Evolutionary conservation across 2,113 vertebrate species (phyloP).

Genomic region (Dunckerocampus dactyliophorus): DNA sequence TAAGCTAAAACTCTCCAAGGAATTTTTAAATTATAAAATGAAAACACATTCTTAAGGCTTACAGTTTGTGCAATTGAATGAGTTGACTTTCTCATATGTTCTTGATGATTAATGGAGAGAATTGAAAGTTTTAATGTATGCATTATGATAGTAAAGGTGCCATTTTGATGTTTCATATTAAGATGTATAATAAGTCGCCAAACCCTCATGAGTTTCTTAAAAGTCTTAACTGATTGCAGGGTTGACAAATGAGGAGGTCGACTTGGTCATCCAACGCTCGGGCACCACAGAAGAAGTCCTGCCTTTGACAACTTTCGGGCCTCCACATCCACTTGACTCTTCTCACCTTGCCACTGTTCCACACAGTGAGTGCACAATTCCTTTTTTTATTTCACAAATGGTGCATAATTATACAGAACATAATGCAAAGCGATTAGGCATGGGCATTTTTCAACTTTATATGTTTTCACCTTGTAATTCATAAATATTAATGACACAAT

Average conservation of each 20-base stretch:
- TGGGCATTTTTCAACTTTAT: too few species aligned
- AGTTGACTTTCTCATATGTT: constrained; percentile 24
- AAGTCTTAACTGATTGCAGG: constrained; percentile 71
- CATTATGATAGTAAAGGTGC: constrained; percentile 37
- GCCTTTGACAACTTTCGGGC: constrained; percentile 59
- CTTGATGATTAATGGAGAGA: constrained; percentile 52
- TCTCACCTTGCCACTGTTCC: constrained; percentile 67
- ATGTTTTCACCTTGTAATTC: neutral
- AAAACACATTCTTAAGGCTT: constrained; percentile 51
- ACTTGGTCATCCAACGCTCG: constrained; percentile 90
- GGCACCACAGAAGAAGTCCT: constrained; percentile 79
- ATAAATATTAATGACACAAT: neutral
- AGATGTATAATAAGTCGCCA: constrained; percentile 10
- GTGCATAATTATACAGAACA: neutral
- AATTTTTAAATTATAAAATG: constrained; percentile 56
- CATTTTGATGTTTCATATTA: constrained; percentile 48
- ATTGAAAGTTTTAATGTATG: constrained; percentile 34
- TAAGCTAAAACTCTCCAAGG: constrained; percentile 47
- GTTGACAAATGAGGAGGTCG: constrained; percentile 91
- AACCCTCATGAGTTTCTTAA: neutral
- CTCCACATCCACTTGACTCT: constrained; percentile 66
- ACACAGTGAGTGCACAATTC: constrained; percentile 71
- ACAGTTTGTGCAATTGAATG: constrained; percentile 47
- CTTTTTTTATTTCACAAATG: neutral
- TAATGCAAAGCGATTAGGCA: neutral